These are phyloP conservation scores for Peromyscus eremicus DNA, from an alignment of 2,797 vertebrate genomes.

Conservation along the genomic window DNA sequence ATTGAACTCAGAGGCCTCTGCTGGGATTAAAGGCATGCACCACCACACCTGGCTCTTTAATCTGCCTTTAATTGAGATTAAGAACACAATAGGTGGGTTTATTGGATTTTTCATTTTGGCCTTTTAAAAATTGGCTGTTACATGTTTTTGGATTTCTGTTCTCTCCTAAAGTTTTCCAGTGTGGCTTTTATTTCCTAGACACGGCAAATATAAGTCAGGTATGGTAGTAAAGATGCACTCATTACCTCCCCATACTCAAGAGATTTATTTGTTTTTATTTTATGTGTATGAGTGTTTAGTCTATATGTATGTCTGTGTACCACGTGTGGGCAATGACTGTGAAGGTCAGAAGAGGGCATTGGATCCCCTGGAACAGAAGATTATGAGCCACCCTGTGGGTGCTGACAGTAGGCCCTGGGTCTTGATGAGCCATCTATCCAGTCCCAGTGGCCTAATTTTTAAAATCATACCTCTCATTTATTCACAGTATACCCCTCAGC, in stretches of 20 bases:
- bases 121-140: not conserved
- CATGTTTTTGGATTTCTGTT: slow-evolving; percentile 40
- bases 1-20: not conserved
- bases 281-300: not conserved
- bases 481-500: not conserved
- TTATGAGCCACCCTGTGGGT: not conserved
- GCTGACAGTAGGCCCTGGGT: not conserved
- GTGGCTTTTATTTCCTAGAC: slow-evolving; percentile 13
- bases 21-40: not conserved
- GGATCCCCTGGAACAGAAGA: not conserved
- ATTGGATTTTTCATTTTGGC: not conserved
- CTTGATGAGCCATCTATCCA: not conserved
- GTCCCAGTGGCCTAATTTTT: not conserved
- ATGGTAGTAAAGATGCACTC: not conserved
- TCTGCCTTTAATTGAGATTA: slow-evolving; percentile 48
- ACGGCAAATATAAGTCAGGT: not conserved
- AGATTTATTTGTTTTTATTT: not conserved
- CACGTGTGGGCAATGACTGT: not conserved
- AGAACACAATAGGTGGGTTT: not conserved
- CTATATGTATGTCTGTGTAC: not conserved
- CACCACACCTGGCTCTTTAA: not conserved
- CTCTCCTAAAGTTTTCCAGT: slow-evolving; percentile 23
- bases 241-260: not conserved
- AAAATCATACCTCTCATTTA: not conserved
- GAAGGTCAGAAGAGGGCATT: not conserved